Evolutionary conservation across 2,888 invertebrate species (phyloP), one percentile per base, ranked within the genome.

Genomic region (Torymus auratus): DNA sequence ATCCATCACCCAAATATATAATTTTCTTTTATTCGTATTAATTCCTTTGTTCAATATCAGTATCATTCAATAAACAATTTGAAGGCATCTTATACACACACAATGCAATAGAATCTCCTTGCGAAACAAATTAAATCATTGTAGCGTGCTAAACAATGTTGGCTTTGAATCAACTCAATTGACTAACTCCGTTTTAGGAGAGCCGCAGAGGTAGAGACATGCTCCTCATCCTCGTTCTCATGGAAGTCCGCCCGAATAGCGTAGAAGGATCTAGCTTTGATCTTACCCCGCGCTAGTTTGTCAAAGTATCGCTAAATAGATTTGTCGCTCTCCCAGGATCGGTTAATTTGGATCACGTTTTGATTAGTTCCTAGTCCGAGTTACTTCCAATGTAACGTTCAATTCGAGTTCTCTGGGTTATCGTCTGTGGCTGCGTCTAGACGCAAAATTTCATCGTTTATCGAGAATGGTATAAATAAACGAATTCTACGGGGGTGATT

Each of bases 91-190:
- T 41, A 20, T 20, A 41, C 41, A 41, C 41, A 41, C 7, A 41
- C 7, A 41, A 41, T 41, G 41, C 41, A 41, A 41, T 41, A 5
- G 0, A 7, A 41, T 41, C 28, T 41, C 41, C 41, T 41, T 41
- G 41, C 41, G 41, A 41, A 41, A 41, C 41, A 41, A 41, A 41
- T 41, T 41, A 41, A 41, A 41, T 41, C 41, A 41, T 41, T 41
- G 41, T 41, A 11, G 58, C n/a, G 58, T 11, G 10, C 15, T 17
- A 17, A 58, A 17, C 14, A 58, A 15, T 17, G 58, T 58, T 58
- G 17, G 17, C 17, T 58, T 58, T 58, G 58, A 58, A 58, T n/a
- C 58, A 58, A 58, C 15, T 17, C 58, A 17, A 58, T 58, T 58
- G 15, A n/a, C 58, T 11, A n/a, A 17, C 10, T 17, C 17, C 11